phyloP scores from a whole-genome alignment of 2,113 vertebrate genomes.

The Beaufortia kweichowensis region DNA sequence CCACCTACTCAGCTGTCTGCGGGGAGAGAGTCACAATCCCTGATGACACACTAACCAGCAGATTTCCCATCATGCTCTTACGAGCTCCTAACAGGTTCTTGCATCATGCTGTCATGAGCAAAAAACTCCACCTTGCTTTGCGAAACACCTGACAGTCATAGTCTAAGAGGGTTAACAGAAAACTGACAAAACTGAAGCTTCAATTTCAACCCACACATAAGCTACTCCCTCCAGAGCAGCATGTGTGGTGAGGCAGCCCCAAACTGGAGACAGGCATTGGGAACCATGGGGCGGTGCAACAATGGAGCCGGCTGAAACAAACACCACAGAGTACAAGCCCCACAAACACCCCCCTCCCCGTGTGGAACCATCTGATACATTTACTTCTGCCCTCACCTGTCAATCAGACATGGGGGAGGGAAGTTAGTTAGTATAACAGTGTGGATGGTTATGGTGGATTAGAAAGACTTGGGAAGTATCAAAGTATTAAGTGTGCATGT shows the following conservation, averaged over 20 bases:
- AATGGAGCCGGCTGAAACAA: constrained; percentile 71
- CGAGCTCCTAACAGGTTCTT: constrained; percentile 17
- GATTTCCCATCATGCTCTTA: constrained; percentile 6
- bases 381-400: constrained; percentile 71
- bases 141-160: constrained; percentile 3
- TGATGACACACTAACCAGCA: constrained; percentile 25
- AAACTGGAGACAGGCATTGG: constrained; percentile 73
- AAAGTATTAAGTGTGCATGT: constrained; percentile 25
- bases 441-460: constrained; percentile 36
- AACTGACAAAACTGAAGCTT: constrained; percentile 17
- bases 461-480: background rate
- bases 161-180: background rate
- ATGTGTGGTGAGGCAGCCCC: constrained; percentile 47
- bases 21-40: constrained; percentile 10
- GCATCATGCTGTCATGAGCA: constrained; percentile 26
- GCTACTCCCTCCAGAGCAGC: constrained; percentile 15
- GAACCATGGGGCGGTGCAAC: constrained; percentile 74
- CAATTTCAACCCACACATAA: constrained; percentile 18
- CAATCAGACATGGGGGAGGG: constrained; percentile 74
- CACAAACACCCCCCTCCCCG: constrained; percentile 58
- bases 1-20: constrained; percentile 35
- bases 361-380: constrained; percentile 76
- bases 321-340: constrained; percentile 64
- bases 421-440: constrained; percentile 54
- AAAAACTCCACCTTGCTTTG: background rate